Evolutionary conservation across 1,140 invertebrate genomes (phyloP).

Genomic region (Pseudomyrmex sp.): DNA sequence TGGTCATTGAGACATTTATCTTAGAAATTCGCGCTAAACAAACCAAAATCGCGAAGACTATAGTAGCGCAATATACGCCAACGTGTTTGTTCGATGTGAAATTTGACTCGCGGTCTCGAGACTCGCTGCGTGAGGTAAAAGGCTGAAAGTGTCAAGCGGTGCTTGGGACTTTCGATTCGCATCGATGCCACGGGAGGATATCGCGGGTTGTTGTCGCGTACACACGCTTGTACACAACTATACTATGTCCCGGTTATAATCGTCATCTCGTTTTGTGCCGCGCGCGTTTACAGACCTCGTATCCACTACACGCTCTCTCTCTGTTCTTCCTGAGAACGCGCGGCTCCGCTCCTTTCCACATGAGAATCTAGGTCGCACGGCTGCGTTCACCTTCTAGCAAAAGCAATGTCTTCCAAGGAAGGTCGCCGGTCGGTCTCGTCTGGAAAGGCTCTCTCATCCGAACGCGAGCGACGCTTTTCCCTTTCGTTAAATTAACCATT

Average conservation of each 20-base stretch:
- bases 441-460: slow-evolving; percentile 69
- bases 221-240: no score
- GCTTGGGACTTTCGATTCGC: slow-evolving; percentile 67
- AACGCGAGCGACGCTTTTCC: slow-evolving; percentile 60
- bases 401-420: slow-evolving; percentile 81
- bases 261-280: slow-evolving; percentile 72
- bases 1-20: no score
- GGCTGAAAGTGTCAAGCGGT: slow-evolving; percentile 68
- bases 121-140: slow-evolving; percentile 59
- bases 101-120: slow-evolving; percentile 44
- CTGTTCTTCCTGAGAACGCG: slow-evolving; percentile 47
- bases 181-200: slow-evolving; percentile 64
- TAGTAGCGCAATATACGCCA: not conserved
- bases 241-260: slow-evolving; percentile 63
- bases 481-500: slow-evolving; percentile 62
- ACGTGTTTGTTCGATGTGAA: slow-evolving; percentile 58
- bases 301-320: slow-evolving; percentile 49
- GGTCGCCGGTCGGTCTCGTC: slow-evolving; percentile 74
- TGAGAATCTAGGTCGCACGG: slow-evolving; percentile 81
- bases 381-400: slow-evolving; percentile 80
- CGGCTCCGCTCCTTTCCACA: slow-evolving; percentile 56
- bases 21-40: no score
- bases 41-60: no score
- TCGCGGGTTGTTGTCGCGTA: slow-evolving; percentile 1
- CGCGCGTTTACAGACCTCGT: slow-evolving; percentile 49